These are phyloP conservation scores for Galbula dea DNA, from an alignment of 2,113 vertebrate genomes.

Conservation along the genomic window DNA sequence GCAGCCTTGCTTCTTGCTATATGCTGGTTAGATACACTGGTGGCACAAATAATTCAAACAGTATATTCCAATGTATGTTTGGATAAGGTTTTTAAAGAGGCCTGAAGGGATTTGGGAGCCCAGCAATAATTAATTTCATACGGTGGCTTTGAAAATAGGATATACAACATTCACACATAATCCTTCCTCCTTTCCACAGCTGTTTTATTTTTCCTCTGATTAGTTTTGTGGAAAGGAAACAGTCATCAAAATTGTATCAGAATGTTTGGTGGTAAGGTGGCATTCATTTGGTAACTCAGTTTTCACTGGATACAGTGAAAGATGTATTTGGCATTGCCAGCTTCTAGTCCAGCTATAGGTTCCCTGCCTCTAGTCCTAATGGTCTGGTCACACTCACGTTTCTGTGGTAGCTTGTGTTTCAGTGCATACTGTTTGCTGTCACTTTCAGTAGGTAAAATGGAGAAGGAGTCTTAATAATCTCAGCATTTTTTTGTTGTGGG, in stretches of 20 bases:
- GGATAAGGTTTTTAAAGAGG: not conserved
- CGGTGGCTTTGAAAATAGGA: not conserved
- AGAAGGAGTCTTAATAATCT: not conserved
- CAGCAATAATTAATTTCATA: slow-evolving; percentile 11
- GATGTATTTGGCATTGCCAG: not conserved
- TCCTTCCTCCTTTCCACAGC: not conserved
- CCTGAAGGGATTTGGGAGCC: not conserved
- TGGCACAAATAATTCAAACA: accelerated
- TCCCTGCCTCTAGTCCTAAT: not conserved
- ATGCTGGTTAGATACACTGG: not conserved
- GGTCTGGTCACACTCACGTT: not conserved
- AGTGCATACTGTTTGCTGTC: not conserved
- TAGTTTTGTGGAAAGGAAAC: not conserved
- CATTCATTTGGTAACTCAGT: not conserved
- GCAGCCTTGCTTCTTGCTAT: not conserved
- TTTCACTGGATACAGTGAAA: not conserved
- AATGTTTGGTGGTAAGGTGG: not conserved
- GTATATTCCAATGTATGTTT: not conserved
- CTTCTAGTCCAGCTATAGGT: not conserved
- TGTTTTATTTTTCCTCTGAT: not conserved
- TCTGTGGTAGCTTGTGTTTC: not conserved
- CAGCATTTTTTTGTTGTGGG: not conserved
- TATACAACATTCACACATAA: not conserved
- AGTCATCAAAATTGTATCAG: not conserved
- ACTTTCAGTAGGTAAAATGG: not conserved